phyloP scores from a whole-genome alignment of 2,797 vertebrate genomes.

The Aphelocoma californica region DNA sequence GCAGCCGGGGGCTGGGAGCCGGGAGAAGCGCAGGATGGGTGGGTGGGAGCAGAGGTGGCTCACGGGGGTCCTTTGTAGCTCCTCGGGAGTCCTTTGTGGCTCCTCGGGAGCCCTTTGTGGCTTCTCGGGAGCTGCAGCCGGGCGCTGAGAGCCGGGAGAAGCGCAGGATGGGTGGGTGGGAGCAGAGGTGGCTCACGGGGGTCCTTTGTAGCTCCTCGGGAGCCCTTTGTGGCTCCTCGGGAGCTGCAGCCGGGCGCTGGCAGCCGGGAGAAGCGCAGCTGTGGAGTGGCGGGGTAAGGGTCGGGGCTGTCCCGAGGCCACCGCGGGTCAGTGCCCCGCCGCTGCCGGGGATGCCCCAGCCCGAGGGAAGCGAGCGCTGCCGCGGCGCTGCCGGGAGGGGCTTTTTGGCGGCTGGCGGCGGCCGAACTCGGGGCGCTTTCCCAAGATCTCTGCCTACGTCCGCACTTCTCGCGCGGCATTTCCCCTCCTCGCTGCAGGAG shows the following conservation, averaged over 20 bases:
- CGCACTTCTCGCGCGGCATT: not conserved
- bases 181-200: too few species aligned
- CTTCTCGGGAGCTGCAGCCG: not conserved
- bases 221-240: too few species aligned
- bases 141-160: not conserved
- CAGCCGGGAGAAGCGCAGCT: not conserved
- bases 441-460: not conserved
- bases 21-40: too few species aligned
- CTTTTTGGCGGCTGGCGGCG: not conserved
- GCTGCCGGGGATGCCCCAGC: not conserved
- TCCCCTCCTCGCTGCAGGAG: not conserved
- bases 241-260: not conserved
- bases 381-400: not conserved
- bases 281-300: not conserved
- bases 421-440: not conserved
- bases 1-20: not conserved
- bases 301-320: not conserved
- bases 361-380: not conserved
- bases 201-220: too few species aligned
- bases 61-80: too few species aligned
- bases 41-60: not conserved
- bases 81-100: not conserved
- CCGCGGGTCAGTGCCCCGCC: rapidly evolving
- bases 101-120: too few species aligned
- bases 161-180: too few species aligned